Conservation (phyloP, 1,140 invertebrate species). For the Dendrolimus kikuchii region DNA sequence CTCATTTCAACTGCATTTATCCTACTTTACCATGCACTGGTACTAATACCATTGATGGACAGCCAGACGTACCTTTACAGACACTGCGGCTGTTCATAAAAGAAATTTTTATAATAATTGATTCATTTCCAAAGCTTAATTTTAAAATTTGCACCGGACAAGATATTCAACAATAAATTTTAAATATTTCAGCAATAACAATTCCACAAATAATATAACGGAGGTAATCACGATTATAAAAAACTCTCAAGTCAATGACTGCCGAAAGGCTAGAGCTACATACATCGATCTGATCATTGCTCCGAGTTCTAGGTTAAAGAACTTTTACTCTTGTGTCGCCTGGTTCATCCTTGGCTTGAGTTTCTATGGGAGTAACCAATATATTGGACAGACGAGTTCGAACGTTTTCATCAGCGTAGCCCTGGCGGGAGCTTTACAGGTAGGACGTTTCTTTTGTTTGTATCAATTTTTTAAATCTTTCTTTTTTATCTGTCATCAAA, state of each 20-base stretch:
- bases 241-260: conserved; percentile 9
- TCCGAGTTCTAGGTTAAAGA: conserved; percentile 78
- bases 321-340: conserved; percentile 74
- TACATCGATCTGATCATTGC: conserved; percentile 77
- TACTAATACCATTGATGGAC: too few relatives aligned
- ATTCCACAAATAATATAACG: conserved; percentile 12
- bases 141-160: too few relatives aligned
- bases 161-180: too few relatives aligned
- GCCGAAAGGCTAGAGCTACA: conserved; percentile 45
- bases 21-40: too few relatives aligned
- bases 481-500: too few relatives aligned
- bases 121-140: too few relatives aligned
- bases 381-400: conserved; percentile 76
- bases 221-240: conserved; percentile 11
- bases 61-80: too few relatives aligned
- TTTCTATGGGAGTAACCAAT: conserved; percentile 79
- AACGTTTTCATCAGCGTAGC: conserved; percentile 78
- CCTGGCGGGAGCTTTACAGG: conserved; percentile 66
- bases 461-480: too few relatives aligned
- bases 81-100: too few relatives aligned
- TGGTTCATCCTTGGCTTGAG: conserved; percentile 79
- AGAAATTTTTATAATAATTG: too few relatives aligned
- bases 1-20: too few relatives aligned
- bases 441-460: neutral
- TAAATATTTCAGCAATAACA: too few relatives aligned